Evolutionary conservation across 2,113 vertebrate genomes (phyloP).

Genomic region (Carettochelys insculpta): DNA sequence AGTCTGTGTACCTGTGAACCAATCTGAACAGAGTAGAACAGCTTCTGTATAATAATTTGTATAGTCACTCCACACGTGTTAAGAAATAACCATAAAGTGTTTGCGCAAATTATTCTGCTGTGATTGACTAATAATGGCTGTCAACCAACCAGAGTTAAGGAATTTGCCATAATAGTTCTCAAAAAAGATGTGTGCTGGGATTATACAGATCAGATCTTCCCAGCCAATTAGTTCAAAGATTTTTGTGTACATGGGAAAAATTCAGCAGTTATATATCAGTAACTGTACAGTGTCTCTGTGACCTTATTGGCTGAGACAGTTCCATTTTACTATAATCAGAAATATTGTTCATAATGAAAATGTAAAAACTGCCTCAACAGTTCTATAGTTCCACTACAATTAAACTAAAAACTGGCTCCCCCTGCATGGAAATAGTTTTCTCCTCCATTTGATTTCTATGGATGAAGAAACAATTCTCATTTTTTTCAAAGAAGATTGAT

Average conservation of each 20-base stretch:
- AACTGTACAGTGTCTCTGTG: background rate
- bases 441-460: background rate
- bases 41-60: background rate
- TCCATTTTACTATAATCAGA: background rate
- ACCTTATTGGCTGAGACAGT: background rate
- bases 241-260: background rate
- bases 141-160: background rate
- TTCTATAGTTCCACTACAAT: background rate
- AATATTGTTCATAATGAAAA: background rate
- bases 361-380: background rate
- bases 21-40: background rate
- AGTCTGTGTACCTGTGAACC: background rate
- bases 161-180: background rate
- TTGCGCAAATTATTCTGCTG: background rate
- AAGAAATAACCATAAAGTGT: background rate
- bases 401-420: background rate
- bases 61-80: background rate
- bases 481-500: background rate
- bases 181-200: background rate
- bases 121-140: background rate
- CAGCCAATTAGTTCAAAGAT: background rate
- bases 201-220: background rate
- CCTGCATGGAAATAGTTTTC: background rate
- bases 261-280: background rate
- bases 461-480: background rate